phyloP scores from a whole-genome alignment of 2,888 invertebrate species.

The Coleophora flavipennella region DNA sequence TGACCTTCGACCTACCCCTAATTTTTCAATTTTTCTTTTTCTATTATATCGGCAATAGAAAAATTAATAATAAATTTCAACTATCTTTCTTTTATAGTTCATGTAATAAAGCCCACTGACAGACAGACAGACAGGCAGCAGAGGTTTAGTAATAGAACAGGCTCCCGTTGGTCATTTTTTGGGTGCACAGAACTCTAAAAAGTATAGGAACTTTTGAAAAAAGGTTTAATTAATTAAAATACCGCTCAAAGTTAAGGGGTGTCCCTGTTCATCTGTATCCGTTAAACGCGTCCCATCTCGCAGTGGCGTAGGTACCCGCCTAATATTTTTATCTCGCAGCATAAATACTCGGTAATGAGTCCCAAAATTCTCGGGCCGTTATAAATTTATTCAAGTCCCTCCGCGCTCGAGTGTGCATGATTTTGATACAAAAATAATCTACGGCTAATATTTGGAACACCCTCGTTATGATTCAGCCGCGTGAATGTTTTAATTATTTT shows the following conservation, averaged over 20 bases:
- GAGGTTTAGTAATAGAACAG: too few relatives aligned
- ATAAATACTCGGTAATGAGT: slow-evolving; percentile 70
- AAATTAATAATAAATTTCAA: too few relatives aligned
- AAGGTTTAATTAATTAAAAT: slow-evolving; percentile 9
- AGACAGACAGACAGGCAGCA: too few relatives aligned
- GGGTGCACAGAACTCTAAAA: too few relatives aligned
- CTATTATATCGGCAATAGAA: too few relatives aligned
- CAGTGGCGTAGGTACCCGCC: slow-evolving; percentile 12
- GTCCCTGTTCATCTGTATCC: slow-evolving; percentile 59
- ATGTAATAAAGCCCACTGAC: too few relatives aligned
- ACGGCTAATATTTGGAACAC: slow-evolving; percentile 44
- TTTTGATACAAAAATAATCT: slow-evolving; percentile 71
- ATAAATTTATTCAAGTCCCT: slow-evolving; percentile 67
- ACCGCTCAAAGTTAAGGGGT: slow-evolving; percentile 19
- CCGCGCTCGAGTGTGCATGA: slow-evolving; percentile 64
- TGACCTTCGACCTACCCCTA: too few relatives aligned
- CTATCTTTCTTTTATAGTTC: too few relatives aligned
- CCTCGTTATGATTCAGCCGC: slow-evolving; percentile 42
- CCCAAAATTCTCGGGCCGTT: slow-evolving; percentile 58
- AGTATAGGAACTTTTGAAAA: too few relatives aligned
- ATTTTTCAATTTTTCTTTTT: too few relatives aligned
- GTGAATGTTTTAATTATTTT: slow-evolving; percentile 22
- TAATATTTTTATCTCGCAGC: slow-evolving; percentile 71
- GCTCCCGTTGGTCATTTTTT: too few relatives aligned
- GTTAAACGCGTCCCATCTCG: slow-evolving; percentile 53